Evolutionary conservation across 2,113 vertebrate genomes (phyloP).

Genomic region (Alces alces): DNA sequence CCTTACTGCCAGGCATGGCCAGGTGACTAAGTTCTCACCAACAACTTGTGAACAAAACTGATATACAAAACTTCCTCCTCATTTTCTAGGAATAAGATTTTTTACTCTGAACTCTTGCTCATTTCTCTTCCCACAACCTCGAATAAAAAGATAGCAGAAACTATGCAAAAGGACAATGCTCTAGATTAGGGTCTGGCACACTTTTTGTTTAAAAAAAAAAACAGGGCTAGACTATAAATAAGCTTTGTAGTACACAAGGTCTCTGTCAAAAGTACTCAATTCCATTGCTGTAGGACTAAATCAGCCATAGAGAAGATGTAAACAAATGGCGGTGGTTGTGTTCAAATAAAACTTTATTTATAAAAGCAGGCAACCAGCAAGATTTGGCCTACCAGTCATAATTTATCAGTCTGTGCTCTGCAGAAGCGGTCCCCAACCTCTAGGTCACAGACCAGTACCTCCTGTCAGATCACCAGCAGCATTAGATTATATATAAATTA

Average conservation of each 20-base stretch:
- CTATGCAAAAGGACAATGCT: background rate
- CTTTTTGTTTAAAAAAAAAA: background rate
- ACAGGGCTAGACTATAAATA: background rate
- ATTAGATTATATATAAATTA: background rate
- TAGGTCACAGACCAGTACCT: background rate
- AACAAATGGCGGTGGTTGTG: background rate
- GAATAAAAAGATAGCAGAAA: background rate
- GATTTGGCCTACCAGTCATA: background rate
- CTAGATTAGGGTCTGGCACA: background rate
- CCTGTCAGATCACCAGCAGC: background rate
- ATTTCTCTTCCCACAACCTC: background rate
- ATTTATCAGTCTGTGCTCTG: background rate
- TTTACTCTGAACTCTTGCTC: background rate
- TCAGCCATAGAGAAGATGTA: background rate
- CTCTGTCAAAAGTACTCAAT: background rate
- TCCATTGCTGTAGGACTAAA: background rate
- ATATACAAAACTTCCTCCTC: background rate
- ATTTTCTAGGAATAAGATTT: background rate
- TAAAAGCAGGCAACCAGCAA: background rate
- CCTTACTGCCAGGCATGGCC: background rate
- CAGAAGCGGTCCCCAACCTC: background rate
- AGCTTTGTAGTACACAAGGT: background rate
- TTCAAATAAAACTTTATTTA: slow-evolving; percentile 22
- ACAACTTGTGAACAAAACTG: background rate
- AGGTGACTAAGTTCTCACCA: background rate